Conservation (phyloP, 2,888 invertebrate genomes). For the Thymelicus acteon region DNA sequence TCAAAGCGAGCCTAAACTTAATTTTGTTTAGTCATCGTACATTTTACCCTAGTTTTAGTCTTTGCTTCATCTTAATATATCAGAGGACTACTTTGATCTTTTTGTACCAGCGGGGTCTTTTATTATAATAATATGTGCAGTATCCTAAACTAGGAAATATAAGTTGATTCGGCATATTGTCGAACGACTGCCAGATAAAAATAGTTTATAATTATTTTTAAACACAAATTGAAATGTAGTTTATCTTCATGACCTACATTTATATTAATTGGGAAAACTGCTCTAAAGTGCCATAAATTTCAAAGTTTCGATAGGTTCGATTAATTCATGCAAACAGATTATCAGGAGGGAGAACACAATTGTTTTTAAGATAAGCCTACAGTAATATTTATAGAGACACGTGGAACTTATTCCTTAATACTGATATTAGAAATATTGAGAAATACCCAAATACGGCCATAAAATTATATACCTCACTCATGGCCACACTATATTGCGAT, state of each 20-base stretch:
- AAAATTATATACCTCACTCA: no score
- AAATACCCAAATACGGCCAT: no score
- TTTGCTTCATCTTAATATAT: background rate
- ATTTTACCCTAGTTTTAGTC: background rate
- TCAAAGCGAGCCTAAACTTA: background rate
- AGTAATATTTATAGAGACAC: no score
- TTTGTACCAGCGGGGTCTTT: background rate
- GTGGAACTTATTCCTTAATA: no score
- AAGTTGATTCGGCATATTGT: no score
- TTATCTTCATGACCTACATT: constrained; percentile 11
- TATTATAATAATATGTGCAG: background rate
- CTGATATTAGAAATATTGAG: no score
- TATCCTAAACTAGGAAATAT: no score
- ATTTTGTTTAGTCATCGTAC: background rate
- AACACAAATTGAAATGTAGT: background rate
- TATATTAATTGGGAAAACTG: constrained; percentile 19
- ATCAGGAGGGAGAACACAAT: no score
- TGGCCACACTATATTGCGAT: background rate
- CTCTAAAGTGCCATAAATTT: constrained; percentile 13
- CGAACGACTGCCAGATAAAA: no score
- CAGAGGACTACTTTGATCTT: background rate
- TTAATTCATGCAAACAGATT: constrained; percentile 15
- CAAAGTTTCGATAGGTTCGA: constrained; percentile 13
- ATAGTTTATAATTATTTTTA: no score
- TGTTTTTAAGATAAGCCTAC: no score